Evolutionary conservation across 2,888 invertebrate genomes (phyloP).

Genomic region (Kuschelorhynchus macadamiae): DNA sequence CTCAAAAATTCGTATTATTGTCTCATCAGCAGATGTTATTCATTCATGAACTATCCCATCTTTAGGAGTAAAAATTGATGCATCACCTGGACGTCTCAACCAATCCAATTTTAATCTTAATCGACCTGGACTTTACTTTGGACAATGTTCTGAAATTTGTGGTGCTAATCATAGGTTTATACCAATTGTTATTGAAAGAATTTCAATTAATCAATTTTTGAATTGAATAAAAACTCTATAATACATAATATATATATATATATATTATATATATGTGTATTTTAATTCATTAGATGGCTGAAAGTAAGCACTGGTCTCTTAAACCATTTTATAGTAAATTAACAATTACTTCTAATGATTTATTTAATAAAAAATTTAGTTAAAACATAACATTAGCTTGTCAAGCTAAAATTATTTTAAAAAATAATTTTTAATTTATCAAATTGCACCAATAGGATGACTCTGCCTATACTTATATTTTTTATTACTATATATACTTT

Average conservation of each 20-base stretch:
- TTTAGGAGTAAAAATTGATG: constrained; percentile 77
- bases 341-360: too few species aligned
- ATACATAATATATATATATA: too few species aligned
- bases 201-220: constrained; percentile 72
- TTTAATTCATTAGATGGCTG: constrained; percentile 75
- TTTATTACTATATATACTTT: too few species aligned
- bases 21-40: constrained; percentile 76
- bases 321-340: constrained; percentile 78
- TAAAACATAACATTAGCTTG: too few species aligned
- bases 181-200: constrained; percentile 79
- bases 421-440: too few species aligned
- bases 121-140: constrained; percentile 78
- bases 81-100: constrained; percentile 76
- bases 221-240: constrained; percentile 68
- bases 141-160: constrained; percentile 88
- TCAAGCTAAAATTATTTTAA: too few species aligned
- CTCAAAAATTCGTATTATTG: constrained; percentile 76
- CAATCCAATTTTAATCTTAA: constrained; percentile 76
- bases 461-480: too few species aligned
- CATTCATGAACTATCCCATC: constrained; percentile 78
- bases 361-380: too few species aligned
- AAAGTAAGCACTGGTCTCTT: constrained; percentile 81
- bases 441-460: too few species aligned
- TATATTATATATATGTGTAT: too few species aligned
- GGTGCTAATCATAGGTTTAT: constrained; percentile 86